Base-by-base conservation (phyloP, 2,888 invertebrate species). In the Lepidochitona cinerea region DNA sequence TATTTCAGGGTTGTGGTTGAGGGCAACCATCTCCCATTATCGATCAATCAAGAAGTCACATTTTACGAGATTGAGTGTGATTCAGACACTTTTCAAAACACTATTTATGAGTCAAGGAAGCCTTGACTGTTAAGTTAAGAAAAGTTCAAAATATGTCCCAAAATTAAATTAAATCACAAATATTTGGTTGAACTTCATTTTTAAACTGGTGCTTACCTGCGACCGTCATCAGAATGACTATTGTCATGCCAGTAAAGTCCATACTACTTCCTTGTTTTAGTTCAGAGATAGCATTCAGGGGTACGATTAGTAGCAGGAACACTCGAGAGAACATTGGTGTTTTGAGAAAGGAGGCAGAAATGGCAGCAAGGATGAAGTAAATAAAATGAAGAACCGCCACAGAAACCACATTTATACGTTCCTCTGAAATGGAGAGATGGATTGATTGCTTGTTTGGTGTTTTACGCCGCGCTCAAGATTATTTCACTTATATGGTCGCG, bases 301-400 rank as follows among this genome's bases (percentile, higher is more conserved):
- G 79, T 0, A 88, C 84, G 1, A 87, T 78, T 14, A 83, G 69
- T 68, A 89, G 79, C 52, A 88, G 76, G 4, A 83, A 66, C 7
- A 86, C 72, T 9, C 88, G 80, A 12, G 87, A 83, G 36, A 85
- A 75, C 32, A 81, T 52, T 0, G 88, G 87, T 0, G 85, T 80
- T 70, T 87, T 85, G 36, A 89, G 83, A 75, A 88, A 88, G n/a
- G 87, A 79, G 4, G 85, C 85, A 4, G 85, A 79, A 18, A 88
- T 75, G 18, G 84, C 85, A 36, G 84, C 82, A 75, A 87, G 76
- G 54, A 89, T 78, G 72, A 88, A 84, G 78, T 87, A 89, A n/a
- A 82, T 78, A 7, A 86, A 70, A 74, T 89, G 88, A 35, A 85
- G 78, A 0, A 83, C 82, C 35, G 84, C 82, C 53, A 84, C 82